Percentiles rank a stretch among this genome's conserved stretches.
phyloP scores from a whole-genome alignment of 2,888 invertebrate genomes.

The Caenorhabditis sp. region DNA sequence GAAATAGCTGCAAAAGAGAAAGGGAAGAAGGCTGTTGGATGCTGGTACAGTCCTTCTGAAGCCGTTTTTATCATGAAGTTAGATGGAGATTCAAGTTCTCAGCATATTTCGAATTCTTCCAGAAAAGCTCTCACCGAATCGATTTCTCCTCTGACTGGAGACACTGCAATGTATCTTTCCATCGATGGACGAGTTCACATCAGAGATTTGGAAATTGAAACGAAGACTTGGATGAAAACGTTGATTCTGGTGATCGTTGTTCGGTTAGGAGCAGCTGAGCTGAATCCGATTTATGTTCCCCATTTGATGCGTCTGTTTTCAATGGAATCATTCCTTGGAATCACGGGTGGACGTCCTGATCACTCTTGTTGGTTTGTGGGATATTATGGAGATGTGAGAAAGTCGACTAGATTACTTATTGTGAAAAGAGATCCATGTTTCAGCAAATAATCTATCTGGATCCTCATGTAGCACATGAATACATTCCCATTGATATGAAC shows the following conservation, averaged over 20 bases:
- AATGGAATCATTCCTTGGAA: conserved; percentile 91
- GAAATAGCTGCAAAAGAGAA: conserved; percentile 57
- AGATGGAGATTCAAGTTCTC: background rate
- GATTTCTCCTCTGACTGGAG: conserved; percentile 67
- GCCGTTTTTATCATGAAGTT: conserved; percentile 73
- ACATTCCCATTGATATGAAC: conserved; percentile 67
- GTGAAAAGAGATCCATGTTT: background rate
- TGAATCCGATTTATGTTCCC: conserved; percentile 88
- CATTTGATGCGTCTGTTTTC: conserved; percentile 90
- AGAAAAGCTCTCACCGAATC: conserved; percentile 73
- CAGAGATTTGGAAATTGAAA: conserved; percentile 67
- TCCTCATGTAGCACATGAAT: conserved; percentile 95
- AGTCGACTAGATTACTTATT: background rate
- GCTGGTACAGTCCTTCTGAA: conserved; percentile 79
- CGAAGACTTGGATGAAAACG: conserved; percentile 76
- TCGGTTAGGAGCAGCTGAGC: conserved; percentile 73
- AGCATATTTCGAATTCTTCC: conserved; percentile 17
- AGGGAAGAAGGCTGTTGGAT: conserved; percentile 71
- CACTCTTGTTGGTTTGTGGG: conserved; percentile 96
- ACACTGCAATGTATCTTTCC: conserved; percentile 69
- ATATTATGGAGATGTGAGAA: conserved; percentile 87
- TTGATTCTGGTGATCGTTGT: conserved; percentile 75
- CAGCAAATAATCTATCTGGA: conserved; percentile 92
- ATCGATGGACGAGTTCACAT: conserved; percentile 73
- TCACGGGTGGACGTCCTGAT: conserved; percentile 94